Conservation (phyloP, 2,797 vertebrate genomes). For the Leptoclinus maculatus region DNA sequence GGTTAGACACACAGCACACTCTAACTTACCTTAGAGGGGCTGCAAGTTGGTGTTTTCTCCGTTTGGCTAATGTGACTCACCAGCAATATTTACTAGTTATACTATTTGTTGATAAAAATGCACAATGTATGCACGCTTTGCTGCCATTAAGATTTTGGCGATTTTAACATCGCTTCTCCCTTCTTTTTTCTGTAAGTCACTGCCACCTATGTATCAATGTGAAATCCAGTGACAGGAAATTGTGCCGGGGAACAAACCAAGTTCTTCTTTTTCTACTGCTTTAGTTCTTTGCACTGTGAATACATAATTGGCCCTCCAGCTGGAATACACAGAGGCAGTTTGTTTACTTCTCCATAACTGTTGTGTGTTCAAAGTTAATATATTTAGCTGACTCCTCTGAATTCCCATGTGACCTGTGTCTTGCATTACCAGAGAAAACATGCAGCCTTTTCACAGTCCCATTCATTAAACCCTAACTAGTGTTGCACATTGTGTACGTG, state of each 20-base stretch:
- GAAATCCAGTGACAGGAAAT: neutral
- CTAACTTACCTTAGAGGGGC: too few species aligned
- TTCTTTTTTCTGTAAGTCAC: neutral
- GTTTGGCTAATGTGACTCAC: too few species aligned
- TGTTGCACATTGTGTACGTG: slow-evolving; percentile 3
- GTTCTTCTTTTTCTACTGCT: neutral
- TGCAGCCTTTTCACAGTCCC: neutral
- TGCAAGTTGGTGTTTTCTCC: too few species aligned
- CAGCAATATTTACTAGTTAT: too few species aligned
- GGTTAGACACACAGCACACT: too few species aligned
- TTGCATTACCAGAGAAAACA: slow-evolving; percentile 41
- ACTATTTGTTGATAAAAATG: too few species aligned
- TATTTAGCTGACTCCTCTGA: slow-evolving; percentile 38
- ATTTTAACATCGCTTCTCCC: neutral
- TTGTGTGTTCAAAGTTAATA: slow-evolving; percentile 36
- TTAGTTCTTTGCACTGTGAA: slow-evolving; percentile 10
- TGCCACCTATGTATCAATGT: neutral
- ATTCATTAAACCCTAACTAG: slow-evolving; percentile 27
- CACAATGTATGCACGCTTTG: too few species aligned
- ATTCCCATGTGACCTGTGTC: slow-evolving; percentile 23
- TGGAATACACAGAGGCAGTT: slow-evolving; percentile 8
- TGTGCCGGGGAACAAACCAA: neutral
- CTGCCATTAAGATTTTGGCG: neutral
- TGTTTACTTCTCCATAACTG: slow-evolving; percentile 32
- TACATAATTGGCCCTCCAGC: slow-evolving; percentile 26